Percentiles rank a stretch among this genome's conserved stretches.
Evolutionary conservation across 2,797 vertebrate species (phyloP).

Genomic region (Gallinago solitaria): DNA sequence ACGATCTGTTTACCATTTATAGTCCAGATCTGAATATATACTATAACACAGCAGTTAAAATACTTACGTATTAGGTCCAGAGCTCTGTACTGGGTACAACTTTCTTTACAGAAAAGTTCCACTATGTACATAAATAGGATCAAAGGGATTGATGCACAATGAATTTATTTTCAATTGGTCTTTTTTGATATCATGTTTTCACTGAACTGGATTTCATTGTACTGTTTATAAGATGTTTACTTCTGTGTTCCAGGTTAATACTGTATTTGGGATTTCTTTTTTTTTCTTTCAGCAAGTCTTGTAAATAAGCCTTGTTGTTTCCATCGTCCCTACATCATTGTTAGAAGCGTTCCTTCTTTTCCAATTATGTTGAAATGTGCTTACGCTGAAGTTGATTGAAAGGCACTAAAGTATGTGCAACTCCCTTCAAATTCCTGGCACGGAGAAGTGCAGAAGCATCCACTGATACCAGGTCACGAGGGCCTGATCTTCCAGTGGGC

Average conservation of each 20-base stretch:
- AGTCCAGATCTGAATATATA: constrained; percentile 64
- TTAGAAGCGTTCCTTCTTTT: background rate
- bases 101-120: constrained; percentile 55
- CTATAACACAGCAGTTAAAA: constrained; percentile 57
- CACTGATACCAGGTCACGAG: background rate
- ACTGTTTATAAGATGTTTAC: constrained; percentile 64
- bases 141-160: constrained; percentile 62
- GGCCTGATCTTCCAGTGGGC: background rate
- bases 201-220: constrained; percentile 71
- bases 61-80: constrained; percentile 60
- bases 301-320: constrained; percentile 65
- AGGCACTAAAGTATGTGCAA: background rate
- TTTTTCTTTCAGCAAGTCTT: constrained; percentile 48
- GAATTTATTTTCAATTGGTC: constrained; percentile 64
- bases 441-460: background rate
- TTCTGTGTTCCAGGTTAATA: constrained; percentile 48
- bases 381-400: background rate
- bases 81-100: constrained; percentile 67
- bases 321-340: background rate
- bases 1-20: constrained; percentile 64
- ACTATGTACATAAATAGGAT: constrained; percentile 71
- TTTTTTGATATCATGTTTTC: constrained; percentile 66
- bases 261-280: background rate
- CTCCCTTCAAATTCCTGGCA: background rate
- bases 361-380: background rate